phyloP scores from a whole-genome alignment of 1,140 invertebrate genomes.

The Pachypeltis micranthus region DNA sequence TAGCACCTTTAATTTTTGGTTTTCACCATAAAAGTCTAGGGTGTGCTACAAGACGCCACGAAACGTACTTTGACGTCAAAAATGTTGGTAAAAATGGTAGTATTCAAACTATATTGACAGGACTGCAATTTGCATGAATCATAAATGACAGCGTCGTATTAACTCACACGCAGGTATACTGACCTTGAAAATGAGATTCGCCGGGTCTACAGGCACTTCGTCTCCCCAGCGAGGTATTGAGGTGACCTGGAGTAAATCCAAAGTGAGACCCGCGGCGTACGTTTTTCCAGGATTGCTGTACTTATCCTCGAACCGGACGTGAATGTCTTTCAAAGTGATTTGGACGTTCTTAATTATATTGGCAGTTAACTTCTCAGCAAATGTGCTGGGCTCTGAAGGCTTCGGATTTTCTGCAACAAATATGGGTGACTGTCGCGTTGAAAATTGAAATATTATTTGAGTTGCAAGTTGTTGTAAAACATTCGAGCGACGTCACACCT shows the following conservation, averaged over 20 bases:
- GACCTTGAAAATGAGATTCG: slow-evolving; percentile 77
- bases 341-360: slow-evolving; percentile 98
- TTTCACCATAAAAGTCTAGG: no score
- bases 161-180: no score
- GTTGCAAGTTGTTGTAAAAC: background rate
- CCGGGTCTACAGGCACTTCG: slow-evolving; percentile 62
- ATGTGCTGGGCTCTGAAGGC: slow-evolving; percentile 60
- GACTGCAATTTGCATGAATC: no score
- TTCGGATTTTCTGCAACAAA: slow-evolving; percentile 44
- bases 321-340: slow-evolving; percentile 82
- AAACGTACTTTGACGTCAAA: no score
- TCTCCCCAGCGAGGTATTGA: slow-evolving; percentile 57
- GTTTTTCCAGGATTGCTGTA: slow-evolving; percentile 63
- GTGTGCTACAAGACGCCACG: no score
- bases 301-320: slow-evolving; percentile 89
- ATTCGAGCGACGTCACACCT: slow-evolving; percentile 39
- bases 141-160: no score
- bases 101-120: no score
- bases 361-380: slow-evolving; percentile 87
- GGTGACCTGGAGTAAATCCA: slow-evolving; percentile 67
- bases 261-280: slow-evolving; percentile 80
- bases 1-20: no score
- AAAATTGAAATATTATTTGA: background rate
- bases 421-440: background rate
- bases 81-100: no score